These are phyloP conservation scores for Acrocephalus kingi DNA, from an alignment of 2,113 vertebrate genomes.

Conservation along the genomic window DNA sequence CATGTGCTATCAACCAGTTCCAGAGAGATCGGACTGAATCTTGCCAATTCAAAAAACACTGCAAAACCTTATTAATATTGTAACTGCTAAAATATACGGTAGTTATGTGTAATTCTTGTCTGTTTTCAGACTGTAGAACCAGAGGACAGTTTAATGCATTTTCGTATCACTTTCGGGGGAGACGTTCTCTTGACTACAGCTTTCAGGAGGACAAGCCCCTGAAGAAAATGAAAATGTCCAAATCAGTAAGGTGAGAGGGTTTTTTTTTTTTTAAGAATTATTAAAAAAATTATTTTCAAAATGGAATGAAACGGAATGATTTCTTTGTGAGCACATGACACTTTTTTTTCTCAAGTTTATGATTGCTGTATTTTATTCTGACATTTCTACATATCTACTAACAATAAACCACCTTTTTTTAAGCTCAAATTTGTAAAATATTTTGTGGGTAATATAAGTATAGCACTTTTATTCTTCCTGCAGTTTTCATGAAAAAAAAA, in stretches of 20 bases:
- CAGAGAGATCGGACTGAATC: not conserved
- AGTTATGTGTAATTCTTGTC: not conserved
- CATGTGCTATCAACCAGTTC: not conserved
- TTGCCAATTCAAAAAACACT: not conserved
- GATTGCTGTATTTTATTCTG: not conserved
- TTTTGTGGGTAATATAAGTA: not conserved
- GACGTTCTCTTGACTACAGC: slow-evolving; percentile 89
- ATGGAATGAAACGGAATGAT: not conserved
- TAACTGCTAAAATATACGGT: not conserved
- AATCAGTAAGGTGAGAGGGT: slow-evolving; percentile 51
- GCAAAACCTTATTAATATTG: not conserved
- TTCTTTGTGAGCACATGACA: not conserved
- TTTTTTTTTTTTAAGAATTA: not conserved
- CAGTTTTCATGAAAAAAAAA: not conserved
- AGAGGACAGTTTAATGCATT: slow-evolving; percentile 95
- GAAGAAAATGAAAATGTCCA: slow-evolving; percentile 23
- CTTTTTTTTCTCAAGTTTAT: not conserved
- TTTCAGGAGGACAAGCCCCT: slow-evolving; percentile 77
- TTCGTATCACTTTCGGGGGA: slow-evolving; percentile 92
- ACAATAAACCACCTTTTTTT: not conserved
- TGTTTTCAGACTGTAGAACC: slow-evolving; percentile 89
- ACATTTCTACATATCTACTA: not conserved
- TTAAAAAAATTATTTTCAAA: not conserved
- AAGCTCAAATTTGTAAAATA: not conserved
- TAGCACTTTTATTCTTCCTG: not conserved